Evolutionary conservation across 2,888 invertebrate genomes (phyloP), one percentile per base, ranked within the genome.

Genomic region (Nomada hirtipes): DNA sequence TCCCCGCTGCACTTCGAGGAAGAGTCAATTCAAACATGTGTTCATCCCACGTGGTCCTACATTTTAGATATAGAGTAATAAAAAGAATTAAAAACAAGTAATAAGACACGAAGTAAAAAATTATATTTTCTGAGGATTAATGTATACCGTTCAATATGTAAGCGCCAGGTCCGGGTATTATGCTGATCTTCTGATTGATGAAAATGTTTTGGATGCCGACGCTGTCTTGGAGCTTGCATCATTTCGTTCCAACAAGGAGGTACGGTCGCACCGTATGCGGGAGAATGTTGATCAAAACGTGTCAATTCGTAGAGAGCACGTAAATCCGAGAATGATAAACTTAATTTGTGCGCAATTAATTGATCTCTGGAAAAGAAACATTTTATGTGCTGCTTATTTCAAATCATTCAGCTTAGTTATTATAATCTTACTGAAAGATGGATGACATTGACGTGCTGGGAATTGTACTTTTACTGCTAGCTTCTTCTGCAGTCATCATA

Each of bases 221-320:
- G 95, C 89, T 98, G 98, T 77, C 98, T 96, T 92, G 98, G 98
- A 7, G 98, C 98, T 85, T 98, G 98, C 88, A 98, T 98, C 90
- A 98, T 95, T 93, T 98, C 98, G 86, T 97, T 97, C 98, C 98
- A 98, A 93, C 98, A 98, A 4, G 98, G 97, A 0, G 98, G 98
- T 3, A 98, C 98, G 20, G 98, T 98, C 0, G 98, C 98, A 71
- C 97, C 96, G 92, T 98, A 98, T 0, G 96, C 94, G 0, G 96
- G 95, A 87, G 95, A 95, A 76, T 96, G 93, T 83, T 95, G 95
- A 90, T 97, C 97, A 90, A 97, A 97, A 83, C 96, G 96, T 2
- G 97, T 97, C 75, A 98, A 94, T 57, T 96, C 95, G 89, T 97
- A 96, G 69, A 98, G 94, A 18, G 95, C 94, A 86, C 96, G 95